phyloP scores from a whole-genome alignment of 2,113 vertebrate genomes.

The Etheostoma spectabile region DNA sequence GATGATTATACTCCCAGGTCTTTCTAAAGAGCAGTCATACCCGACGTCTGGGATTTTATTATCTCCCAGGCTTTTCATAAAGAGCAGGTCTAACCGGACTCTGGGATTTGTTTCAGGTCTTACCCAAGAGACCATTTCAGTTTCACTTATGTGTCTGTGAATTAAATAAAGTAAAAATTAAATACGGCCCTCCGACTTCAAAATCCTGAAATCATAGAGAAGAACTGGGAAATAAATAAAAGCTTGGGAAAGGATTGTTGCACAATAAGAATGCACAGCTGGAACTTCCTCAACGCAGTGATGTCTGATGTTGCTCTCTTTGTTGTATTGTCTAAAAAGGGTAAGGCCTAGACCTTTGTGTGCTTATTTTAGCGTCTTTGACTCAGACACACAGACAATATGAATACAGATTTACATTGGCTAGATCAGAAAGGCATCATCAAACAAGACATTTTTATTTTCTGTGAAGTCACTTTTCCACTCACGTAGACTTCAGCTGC shows the following conservation, averaged over 20 bases:
- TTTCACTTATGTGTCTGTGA: neutral
- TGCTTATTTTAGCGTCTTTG: conserved; percentile 22
- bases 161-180: neutral
- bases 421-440: neutral
- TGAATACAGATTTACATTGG: neutral
- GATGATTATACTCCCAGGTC: too few species aligned
- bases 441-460: neutral
- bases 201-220: neutral
- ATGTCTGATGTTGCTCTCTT: conserved; percentile 34
- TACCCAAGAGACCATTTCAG: too few species aligned
- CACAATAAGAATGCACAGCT: conserved; percentile 11
- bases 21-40: too few species aligned
- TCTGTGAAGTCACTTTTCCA: neutral
- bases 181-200: neutral
- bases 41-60: too few species aligned
- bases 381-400: neutral
- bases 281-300: conserved; percentile 28
- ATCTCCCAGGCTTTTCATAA: too few species aligned
- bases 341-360: neutral
- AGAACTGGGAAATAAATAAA: neutral
- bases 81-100: too few species aligned
- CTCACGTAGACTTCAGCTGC: neutral
- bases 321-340: conserved; percentile 62
- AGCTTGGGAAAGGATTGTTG: neutral
- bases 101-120: too few species aligned